Percentiles rank a stretch among this genome's conserved stretches.
These are phyloP conservation scores for Heliconius hermathena DNA, from an alignment of 1,140 invertebrate genomes.

Conservation along the genomic window DNA sequence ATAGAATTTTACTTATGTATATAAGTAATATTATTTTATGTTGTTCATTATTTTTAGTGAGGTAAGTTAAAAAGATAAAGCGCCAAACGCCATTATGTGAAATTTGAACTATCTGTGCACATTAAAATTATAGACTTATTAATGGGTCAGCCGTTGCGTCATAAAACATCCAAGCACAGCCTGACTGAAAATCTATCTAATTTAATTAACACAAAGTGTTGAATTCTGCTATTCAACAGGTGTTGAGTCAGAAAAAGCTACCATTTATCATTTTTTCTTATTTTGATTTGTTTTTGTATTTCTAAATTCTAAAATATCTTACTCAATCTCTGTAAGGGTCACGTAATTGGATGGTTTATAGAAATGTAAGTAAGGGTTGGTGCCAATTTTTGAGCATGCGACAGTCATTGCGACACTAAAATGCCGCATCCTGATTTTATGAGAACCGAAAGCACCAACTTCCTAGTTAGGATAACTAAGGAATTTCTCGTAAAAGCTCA, in stretches of 20 bases:
- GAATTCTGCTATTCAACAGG: not conserved
- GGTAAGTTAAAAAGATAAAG: not conserved
- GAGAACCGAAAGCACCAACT: not conserved
- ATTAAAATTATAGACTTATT: not conserved
- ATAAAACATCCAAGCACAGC: not conserved
- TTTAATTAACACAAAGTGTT: not conserved
- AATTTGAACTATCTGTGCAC: not conserved
- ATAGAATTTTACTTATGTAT: not conserved
- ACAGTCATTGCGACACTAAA: slow-evolving; percentile 11
- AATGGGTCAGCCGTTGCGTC: no score
- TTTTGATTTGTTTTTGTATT: not conserved
- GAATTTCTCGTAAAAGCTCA: not conserved
- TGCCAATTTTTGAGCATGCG: slow-evolving; percentile 8
- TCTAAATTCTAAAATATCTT: not conserved
- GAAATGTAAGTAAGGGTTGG: not conserved
- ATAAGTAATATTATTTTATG: not conserved
- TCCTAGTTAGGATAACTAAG: not conserved
- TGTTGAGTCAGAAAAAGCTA: not conserved
- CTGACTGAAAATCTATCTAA: not conserved
- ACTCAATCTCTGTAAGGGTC: not conserved
- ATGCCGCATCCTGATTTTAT: slow-evolving; percentile 5
- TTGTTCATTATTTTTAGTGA: not conserved
- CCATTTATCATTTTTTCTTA: not conserved
- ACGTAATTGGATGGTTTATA: not conserved
- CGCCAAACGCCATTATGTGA: not conserved